Evolutionary conservation across 2,797 vertebrate genomes (phyloP), one percentile per base, ranked within the genome.

Genomic region (Clarias platycephalus): DNA sequence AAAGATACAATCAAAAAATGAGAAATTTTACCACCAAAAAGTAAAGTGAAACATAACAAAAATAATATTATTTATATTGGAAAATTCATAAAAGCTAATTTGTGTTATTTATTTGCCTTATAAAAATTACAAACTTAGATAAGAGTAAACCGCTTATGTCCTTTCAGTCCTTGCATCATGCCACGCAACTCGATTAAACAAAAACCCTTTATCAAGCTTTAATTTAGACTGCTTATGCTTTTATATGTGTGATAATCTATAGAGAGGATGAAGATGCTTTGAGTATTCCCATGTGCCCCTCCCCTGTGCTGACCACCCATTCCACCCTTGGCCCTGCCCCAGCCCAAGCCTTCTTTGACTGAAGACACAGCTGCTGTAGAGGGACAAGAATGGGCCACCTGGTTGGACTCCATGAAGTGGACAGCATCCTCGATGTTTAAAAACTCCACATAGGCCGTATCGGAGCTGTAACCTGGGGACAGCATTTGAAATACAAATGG

Each of bases 401-500:
- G 97, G 96, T 99, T 99, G 97, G 98, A 98, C 96, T 99, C 97
- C 98, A 99, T 99, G 98, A 98, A 99, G 98, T 96, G 96, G 97
- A 99, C 98, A 96, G 98, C 98, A 97, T 99, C 98, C 97, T 99
- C 97, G 97, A 98, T 97, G 97, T 98, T 97, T 97, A 98, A 99
- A 99, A 99, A 99, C 95, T 99, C 98, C 98, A 99, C 98, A 98
- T 97, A 99, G 98, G 98, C 98, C 97, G 96, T 99, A 99, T 98
- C 98, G 97, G 96, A 97, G 98, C 98, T 98, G 98, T 99, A 99
- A 99, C 98, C 98, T 99, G 97, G 98, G 98, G 97, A 99, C 98
- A 99, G 98, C 98, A 99, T 99, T 99, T 99, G 97, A 96, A 99
- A 99, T 99, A 99, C 97, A 99, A 97, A 99, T 97, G 97, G 97